Base-by-base conservation (phyloP, 2,888 invertebrate species). In the Palloptera scutellata region DNA sequence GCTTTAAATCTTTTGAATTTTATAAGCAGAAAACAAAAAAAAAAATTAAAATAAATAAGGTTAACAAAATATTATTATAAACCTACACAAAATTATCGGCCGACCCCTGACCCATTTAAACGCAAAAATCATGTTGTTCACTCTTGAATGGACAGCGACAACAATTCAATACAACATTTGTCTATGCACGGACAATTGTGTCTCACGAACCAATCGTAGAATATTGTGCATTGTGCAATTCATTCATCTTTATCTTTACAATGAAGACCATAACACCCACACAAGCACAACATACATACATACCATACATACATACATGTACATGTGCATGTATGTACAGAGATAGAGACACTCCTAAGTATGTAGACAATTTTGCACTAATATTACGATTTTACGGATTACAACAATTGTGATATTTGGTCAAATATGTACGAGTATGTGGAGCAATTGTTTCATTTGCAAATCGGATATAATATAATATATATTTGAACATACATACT, bases 1-100 rank as follows among this genome's bases (percentile, higher is more conserved):
- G 78, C 76, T 75, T 76, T 79, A 81, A 83, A 81, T 82, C 80
- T 80, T 83, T 84, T 82, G 81, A 82, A 81, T 79, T 83, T 77
- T 76, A 73, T 74, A 75, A 76, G 73, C 78, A 73, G 74, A 80
- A 80, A 79, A 76, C 75, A 81, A 80, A 79, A 80, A 79, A 79
- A 75, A 78, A 76, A 79, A 79, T n/a, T n/a, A n/a, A n/a, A n/a
- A 80, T 80, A 80, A 80, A 64, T 17, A 53, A 11, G 11, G n/a
- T 17, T 19, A 15, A 53, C 11, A 53, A 53, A 48, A 48, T n/a
- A 48, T n/a, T 48, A 48, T n/a, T 15, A 48, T 48, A 48, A 48
- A 48, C 8, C 4, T n/a, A 2, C 51, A 48, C 51, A 48, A 15
- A 48, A 13, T n/a, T n/a, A 48, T 9, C 17, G 55, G 20, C 55